phyloP scores from a whole-genome alignment of 2,888 invertebrate species.

The Himalopsyche japonica region DNA sequence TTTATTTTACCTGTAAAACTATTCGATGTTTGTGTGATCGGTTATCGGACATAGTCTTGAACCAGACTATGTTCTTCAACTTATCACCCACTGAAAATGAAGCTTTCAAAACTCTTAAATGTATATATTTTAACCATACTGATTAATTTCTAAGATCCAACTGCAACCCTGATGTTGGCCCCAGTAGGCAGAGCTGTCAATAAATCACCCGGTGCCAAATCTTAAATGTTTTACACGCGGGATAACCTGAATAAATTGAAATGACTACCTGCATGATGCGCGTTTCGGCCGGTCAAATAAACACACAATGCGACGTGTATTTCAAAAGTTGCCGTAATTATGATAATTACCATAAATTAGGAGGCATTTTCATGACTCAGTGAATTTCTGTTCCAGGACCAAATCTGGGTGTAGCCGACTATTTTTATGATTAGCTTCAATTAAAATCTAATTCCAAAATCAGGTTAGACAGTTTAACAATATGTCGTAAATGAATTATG shows the following conservation, averaged over 20 bases:
- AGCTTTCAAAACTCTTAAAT: too few species aligned
- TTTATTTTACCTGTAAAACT: too few species aligned
- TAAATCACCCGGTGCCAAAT: background rate
- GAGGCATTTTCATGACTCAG: background rate
- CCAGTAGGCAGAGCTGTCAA: background rate
- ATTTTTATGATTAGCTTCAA: background rate
- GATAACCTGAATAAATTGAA: background rate
- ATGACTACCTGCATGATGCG: background rate
- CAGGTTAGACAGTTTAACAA: background rate
- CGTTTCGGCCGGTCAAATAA: background rate
- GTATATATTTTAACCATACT: too few species aligned
- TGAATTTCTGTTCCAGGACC: background rate
- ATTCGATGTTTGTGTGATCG: too few species aligned
- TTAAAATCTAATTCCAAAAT: background rate
- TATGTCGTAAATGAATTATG: background rate
- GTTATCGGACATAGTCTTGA: too few species aligned
- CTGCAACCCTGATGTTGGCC: background rate
- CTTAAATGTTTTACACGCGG: background rate
- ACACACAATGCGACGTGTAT: background rate
- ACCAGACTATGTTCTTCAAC: too few species aligned
- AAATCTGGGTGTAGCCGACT: background rate
- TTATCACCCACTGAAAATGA: too few species aligned
- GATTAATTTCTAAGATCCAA: background rate
- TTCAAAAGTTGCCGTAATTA: background rate
- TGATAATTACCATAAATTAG: background rate